These are phyloP conservation scores for Tipula vernalis DNA, from an alignment of 2,888 invertebrate species.

Conservation along the genomic window DNA sequence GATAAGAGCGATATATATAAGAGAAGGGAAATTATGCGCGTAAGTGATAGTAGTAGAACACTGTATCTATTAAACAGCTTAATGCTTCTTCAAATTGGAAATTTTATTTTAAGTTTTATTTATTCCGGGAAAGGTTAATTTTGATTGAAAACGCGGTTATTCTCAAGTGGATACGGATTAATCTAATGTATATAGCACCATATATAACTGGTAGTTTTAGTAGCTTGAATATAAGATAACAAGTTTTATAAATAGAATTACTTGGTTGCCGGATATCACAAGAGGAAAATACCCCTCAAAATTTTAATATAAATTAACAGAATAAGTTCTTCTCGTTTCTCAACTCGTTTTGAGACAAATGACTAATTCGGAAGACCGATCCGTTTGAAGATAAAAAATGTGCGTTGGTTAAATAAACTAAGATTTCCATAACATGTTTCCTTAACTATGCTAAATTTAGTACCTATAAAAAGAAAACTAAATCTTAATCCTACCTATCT, in stretches of 20 bases:
- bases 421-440: not conserved
- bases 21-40: not conserved
- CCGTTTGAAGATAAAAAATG: not conserved
- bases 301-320: no score
- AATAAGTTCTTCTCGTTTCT: no score
- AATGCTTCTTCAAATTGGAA: not conserved
- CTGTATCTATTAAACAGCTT: not conserved
- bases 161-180: not conserved
- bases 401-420: not conserved
- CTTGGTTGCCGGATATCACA: not conserved
- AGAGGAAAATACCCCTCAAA: no score
- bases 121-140: not conserved
- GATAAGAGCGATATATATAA: not conserved
- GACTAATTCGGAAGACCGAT: no score
- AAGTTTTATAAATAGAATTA: not conserved
- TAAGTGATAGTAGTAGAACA: not conserved
- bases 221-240: not conserved
- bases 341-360: no score
- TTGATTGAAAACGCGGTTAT: not conserved
- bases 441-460: not conserved
- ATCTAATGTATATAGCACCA: not conserved
- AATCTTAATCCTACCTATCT: not conserved
- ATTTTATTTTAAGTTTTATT: not conserved
- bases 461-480: not conserved
- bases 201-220: not conserved